These are phyloP conservation scores for Tetramorium alpestre DNA, from an alignment of 1,140 invertebrate species.

Conservation along the genomic window DNA sequence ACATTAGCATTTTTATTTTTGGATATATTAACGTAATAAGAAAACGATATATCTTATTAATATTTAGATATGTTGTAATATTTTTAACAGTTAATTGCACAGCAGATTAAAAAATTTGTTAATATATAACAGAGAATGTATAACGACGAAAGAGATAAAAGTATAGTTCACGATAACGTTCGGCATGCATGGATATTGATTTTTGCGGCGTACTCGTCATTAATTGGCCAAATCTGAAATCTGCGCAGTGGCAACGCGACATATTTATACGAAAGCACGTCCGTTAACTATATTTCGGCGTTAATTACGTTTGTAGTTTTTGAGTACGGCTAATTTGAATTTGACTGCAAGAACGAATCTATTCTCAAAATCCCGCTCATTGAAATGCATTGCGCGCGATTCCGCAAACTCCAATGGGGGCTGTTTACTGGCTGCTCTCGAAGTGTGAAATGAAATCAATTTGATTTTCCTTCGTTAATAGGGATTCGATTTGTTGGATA, in stretches of 20 bases:
- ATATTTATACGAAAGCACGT: conserved; percentile 5
- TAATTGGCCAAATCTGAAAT: background rate
- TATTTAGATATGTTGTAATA: background rate
- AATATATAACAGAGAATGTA: background rate
- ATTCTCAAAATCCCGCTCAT: background rate
- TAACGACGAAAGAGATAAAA: background rate
- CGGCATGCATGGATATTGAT: conserved; percentile 19
- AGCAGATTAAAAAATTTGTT: background rate
- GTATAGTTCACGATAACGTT: background rate
- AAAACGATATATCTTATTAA: background rate
- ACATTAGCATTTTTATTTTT: background rate
- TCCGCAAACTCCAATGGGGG: background rate
- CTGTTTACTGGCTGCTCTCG: conserved; percentile 20
- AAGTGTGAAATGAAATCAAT: conserved; percentile 22
- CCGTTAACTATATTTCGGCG: background rate
- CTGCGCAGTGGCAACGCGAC: background rate
- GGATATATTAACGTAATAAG: background rate
- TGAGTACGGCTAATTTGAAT: conserved; percentile 14
- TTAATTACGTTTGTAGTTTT: conserved; percentile 17
- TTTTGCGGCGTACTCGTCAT: background rate
- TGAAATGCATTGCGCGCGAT: conserved; percentile 27
- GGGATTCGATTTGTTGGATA: conserved; percentile 3
- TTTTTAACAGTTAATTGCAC: background rate
- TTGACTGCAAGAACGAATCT: background rate
- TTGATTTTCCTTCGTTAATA: conserved; percentile 10